Percentiles rank a stretch among this genome's conserved stretches.
phyloP scores from a whole-genome alignment of 2,797 vertebrate species.

The Mormyrus proboscirostris region DNA sequence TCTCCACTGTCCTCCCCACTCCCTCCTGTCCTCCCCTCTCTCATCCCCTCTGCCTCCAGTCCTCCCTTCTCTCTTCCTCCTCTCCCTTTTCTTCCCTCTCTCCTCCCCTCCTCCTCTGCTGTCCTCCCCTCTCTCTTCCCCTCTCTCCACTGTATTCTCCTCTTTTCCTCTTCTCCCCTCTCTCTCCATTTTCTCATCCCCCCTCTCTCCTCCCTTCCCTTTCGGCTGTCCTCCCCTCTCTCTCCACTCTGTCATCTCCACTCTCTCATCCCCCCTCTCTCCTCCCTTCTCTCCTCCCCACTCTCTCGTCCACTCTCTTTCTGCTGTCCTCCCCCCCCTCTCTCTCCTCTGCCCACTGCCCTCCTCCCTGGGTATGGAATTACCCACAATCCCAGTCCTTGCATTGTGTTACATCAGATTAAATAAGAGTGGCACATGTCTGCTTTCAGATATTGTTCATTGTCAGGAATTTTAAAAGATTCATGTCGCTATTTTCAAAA shows the following conservation, averaged over 20 bases:
- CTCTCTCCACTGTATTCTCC: not conserved
- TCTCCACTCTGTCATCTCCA: not conserved
- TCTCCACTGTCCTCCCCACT: not conserved
- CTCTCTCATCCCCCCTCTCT: not conserved
- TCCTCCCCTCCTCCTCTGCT: too few species aligned
- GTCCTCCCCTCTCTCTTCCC: not conserved
- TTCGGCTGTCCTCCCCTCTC: not conserved
- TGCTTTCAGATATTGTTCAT: not conserved
- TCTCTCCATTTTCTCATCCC: not conserved
- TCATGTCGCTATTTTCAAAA: not conserved
- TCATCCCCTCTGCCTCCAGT: not conserved
- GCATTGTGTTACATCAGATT: conserved; percentile 59
- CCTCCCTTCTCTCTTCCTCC: not conserved
- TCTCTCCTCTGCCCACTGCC: conserved; percentile 17
- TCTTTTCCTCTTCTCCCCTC: not conserved
- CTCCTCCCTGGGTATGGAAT: conserved; percentile 18
- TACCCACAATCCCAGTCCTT: conserved; percentile 32
- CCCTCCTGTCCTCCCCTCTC: not conserved
- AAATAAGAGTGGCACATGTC: conserved; percentile 33
- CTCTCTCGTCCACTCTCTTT: conserved; percentile 15
- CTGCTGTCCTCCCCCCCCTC: not conserved
- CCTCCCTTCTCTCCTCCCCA: conserved; percentile 16
- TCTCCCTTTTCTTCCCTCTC: too few species aligned
- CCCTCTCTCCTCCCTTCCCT: not conserved
- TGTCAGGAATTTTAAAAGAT: not conserved